Conservation (phyloP, 1,140 invertebrate species). For the Babylonia areolata region DNA sequence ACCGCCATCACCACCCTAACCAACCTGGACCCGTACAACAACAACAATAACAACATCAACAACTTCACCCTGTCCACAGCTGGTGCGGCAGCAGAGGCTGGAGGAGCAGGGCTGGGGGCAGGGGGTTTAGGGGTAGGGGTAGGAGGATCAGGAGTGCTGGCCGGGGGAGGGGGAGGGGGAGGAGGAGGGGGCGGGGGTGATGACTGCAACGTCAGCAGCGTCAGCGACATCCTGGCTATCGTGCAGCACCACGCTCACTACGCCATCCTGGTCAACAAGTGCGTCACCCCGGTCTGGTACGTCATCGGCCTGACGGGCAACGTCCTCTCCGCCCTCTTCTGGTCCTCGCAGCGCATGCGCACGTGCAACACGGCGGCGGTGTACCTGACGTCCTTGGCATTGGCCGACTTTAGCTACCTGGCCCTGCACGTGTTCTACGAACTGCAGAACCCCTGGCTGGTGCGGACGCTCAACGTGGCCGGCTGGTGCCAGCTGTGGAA, state of each 20-base stretch:
- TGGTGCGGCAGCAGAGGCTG: background rate
- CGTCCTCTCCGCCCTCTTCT: constrained; percentile 62
- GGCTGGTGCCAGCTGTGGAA: constrained; percentile 62
- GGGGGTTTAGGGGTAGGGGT: too few relatives aligned
- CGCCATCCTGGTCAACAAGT: constrained; percentile 55
- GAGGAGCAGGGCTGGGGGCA: too few relatives aligned
- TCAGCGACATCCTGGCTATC: constrained; percentile 24
- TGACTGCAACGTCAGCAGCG: background rate
- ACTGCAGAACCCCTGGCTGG: constrained; percentile 67
- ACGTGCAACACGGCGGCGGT: constrained; percentile 66
- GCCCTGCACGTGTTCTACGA: constrained; percentile 67
- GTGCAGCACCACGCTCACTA: constrained; percentile 43
- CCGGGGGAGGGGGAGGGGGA: background rate
- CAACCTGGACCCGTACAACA: too few relatives aligned
- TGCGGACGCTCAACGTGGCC: constrained; percentile 54
- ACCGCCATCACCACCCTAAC: background rate
- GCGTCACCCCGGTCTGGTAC: constrained; percentile 63
- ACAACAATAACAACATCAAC: background rate
- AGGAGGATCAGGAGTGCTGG: too few relatives aligned
- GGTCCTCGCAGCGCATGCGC: constrained; percentile 65
- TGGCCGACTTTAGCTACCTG: constrained; percentile 67
- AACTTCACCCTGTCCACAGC: background rate
- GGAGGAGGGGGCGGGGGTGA: too few relatives aligned
- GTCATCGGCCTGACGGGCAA: constrained; percentile 70
- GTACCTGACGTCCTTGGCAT: constrained; percentile 68